Conservation (phyloP, 2,113 vertebrate genomes). For the Labeo catla region DNA sequence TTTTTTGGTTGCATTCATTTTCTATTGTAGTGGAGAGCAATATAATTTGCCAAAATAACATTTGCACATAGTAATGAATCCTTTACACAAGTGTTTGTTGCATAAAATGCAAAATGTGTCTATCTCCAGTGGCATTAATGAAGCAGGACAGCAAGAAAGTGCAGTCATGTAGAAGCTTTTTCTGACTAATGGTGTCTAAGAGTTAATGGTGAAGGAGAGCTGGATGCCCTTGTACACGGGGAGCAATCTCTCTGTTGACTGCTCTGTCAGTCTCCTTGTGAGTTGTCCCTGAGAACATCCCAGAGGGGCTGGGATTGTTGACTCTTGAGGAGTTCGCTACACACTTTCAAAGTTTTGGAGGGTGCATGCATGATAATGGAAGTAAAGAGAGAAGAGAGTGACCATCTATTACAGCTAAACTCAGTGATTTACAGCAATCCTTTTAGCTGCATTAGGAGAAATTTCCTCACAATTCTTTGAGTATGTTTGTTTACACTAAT, state of each 20-base stretch:
- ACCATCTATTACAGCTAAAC: not conserved
- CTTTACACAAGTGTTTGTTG: not conserved
- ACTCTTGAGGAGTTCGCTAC: conserved; percentile 11
- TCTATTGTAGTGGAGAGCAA: not conserved
- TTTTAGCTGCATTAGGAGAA: not conserved
- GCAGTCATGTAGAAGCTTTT: not conserved
- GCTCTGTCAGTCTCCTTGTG: conserved; percentile 38
- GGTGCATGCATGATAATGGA: conserved; percentile 1
- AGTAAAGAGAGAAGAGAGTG: not conserved
- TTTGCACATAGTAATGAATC: not conserved
- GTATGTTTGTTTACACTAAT: not conserved
- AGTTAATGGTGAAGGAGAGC: conserved; percentile 1
- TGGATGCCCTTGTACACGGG: conserved; percentile 22
- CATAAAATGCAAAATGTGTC: not conserved
- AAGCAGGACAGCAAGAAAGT: not conserved
- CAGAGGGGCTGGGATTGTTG: conserved; percentile 20
- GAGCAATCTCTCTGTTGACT: conserved; percentile 22
- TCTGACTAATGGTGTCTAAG: conserved; percentile 1
- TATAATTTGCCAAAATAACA: not conserved
- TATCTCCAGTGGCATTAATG: not conserved
- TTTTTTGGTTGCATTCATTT: not conserved
- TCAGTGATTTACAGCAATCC: not conserved
- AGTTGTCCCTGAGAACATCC: conserved; percentile 40
- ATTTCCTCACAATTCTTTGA: not conserved
- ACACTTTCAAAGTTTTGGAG: conserved; percentile 4